phyloP scores from a whole-genome alignment of 2,797 vertebrate species.

The Apogon hyalosoma region DNA sequence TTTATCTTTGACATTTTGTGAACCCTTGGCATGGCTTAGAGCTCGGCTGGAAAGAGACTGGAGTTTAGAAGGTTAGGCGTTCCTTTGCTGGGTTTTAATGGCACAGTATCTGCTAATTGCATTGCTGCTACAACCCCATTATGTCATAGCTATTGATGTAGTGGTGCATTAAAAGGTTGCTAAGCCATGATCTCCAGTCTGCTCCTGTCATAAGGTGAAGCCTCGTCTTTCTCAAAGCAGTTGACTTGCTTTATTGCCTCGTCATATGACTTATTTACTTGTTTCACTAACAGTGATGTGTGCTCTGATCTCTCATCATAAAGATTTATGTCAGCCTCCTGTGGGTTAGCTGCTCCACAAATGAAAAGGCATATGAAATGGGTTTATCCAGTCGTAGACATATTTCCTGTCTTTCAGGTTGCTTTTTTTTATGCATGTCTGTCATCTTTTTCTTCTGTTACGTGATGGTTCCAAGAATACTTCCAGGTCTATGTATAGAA shows the following conservation, averaged over 20 bases:
- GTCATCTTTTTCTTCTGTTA: slow-evolving; percentile 28
- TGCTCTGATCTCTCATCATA: slow-evolving; percentile 35
- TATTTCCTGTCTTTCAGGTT: slow-evolving; percentile 20
- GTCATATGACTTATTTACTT: slow-evolving; percentile 28
- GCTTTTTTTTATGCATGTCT: neutral
- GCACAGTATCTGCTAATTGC: slow-evolving; percentile 14
- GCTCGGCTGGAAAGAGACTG: neutral
- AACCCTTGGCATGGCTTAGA: neutral
- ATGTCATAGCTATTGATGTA: slow-evolving; percentile 34
- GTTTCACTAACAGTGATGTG: slow-evolving; percentile 14
- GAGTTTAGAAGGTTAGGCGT: neutral
- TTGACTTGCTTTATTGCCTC: neutral
- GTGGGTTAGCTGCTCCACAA: slow-evolving; percentile 13
- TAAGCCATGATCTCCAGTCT: slow-evolving; percentile 21
- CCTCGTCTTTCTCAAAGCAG: neutral
- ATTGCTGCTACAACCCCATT: slow-evolving; percentile 19
- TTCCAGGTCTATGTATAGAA: slow-evolving; percentile 67
- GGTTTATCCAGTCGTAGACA: slow-evolving; percentile 8
- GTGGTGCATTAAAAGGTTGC: slow-evolving; percentile 27
- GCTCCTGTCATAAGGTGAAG: slow-evolving; percentile 28
- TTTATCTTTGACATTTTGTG: slow-evolving; percentile 15
- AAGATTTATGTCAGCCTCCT: slow-evolving; percentile 37
- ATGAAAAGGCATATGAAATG: slow-evolving; percentile 38
- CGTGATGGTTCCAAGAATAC: slow-evolving; percentile 42
- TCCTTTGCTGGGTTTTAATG: slow-evolving; percentile 13